These are phyloP conservation scores for Eulemur mongoz DNA, from an alignment of 2,797 vertebrate species.

Conservation along the genomic window DNA sequence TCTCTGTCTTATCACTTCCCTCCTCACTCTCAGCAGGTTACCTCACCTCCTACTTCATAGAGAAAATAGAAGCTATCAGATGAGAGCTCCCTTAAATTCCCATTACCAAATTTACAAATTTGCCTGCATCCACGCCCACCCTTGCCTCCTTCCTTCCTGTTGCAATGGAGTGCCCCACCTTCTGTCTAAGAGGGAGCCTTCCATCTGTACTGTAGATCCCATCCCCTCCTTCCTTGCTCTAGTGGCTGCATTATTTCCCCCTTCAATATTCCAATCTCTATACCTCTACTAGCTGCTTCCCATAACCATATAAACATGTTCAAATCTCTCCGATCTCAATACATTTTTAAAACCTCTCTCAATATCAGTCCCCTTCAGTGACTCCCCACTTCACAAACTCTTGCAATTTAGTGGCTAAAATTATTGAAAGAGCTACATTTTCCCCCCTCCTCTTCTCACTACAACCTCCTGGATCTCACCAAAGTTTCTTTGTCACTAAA, in stretches of 20 bases:
- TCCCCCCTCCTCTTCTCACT: neutral
- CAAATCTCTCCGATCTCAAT: neutral
- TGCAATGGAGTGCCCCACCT: neutral
- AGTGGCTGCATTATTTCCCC: neutral
- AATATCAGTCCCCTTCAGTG: neutral
- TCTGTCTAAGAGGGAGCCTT: constrained; percentile 24
- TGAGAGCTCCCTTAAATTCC: neutral
- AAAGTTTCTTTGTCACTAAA: neutral
- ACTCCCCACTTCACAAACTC: neutral
- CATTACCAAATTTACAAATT: neutral
- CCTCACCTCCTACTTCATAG: constrained; percentile 24
- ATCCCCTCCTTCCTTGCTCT: neutral
- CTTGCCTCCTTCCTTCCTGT: neutral
- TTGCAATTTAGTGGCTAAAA: neutral
- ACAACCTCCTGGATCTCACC: neutral
- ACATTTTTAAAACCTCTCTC: neutral
- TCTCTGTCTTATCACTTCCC: neutral
- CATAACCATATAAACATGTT: neutral
- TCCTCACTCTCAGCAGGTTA: constrained; percentile 29
- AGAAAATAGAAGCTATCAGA: constrained; percentile 52
- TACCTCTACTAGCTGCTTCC: neutral
- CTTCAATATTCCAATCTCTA: neutral
- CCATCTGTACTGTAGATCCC: neutral
- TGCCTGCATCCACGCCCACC: neutral
- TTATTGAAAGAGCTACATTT: neutral